These are phyloP conservation scores for Lutraria lutraria DNA, from an alignment of 2,888 invertebrate species.

Conservation along the genomic window DNA sequence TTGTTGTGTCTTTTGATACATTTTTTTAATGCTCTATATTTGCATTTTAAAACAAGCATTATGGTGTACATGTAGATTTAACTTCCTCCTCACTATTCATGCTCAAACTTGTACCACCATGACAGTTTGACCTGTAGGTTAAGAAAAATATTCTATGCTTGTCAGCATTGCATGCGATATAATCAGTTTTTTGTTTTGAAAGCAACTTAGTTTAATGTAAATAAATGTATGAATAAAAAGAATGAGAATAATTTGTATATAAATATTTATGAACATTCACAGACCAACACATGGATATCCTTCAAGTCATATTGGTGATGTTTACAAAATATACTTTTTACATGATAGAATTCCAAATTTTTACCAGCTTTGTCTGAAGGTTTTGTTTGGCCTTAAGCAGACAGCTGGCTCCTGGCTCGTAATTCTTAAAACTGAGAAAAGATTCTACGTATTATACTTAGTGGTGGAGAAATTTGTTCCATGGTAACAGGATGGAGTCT, in stretches of 20 bases:
- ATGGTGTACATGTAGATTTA: background rate
- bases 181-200: conserved; percentile 8
- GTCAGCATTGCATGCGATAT: conserved; percentile 6
- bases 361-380: background rate
- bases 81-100: background rate
- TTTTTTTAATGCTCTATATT: too few relatives aligned
- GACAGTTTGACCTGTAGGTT: background rate
- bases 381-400: background rate
- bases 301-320: background rate
- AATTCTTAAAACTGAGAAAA: background rate
- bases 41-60: background rate
- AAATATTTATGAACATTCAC: conserved; percentile 49
- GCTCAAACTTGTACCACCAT: background rate
- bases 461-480: background rate
- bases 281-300: conserved; percentile 35
- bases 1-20: too few relatives aligned
- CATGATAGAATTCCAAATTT: background rate
- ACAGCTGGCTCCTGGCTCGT: too few relatives aligned
- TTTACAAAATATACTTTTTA: background rate
- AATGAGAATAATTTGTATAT: conserved; percentile 24
- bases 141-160: background rate
- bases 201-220: conserved; percentile 21
- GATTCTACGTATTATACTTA: background rate
- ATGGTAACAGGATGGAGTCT: background rate
- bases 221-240: conserved; percentile 24